Conservation (phyloP, 2,888 invertebrate species). For the Pristionchus mayeri region DNA sequence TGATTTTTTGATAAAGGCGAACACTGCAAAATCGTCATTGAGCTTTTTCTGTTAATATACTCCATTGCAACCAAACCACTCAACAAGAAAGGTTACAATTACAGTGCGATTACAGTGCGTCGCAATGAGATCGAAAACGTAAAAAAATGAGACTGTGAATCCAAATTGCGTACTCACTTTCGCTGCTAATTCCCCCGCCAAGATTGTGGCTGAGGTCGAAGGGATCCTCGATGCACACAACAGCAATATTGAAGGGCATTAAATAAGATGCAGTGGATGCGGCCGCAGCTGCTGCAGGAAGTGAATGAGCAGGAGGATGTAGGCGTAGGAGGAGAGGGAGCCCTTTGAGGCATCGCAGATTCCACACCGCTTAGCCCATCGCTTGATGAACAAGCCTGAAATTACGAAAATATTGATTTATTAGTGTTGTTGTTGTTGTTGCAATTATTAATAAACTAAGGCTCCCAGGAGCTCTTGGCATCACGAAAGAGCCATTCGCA, state of each 20-base stretch:
- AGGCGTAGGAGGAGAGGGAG: conserved; percentile 82
- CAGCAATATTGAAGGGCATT: conserved; percentile 61
- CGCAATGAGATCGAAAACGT: no score
- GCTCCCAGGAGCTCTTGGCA: no score
- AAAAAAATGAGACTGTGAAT: not conserved
- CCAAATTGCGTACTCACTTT: conserved; percentile 51
- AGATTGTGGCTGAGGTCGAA: conserved; percentile 81
- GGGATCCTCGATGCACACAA: conserved; percentile 82
- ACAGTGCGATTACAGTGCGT: no score
- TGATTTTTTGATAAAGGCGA: conserved; percentile 54
- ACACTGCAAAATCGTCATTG: conserved; percentile 60
- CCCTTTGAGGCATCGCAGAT: conserved; percentile 82
- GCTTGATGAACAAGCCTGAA: conserved; percentile 55
- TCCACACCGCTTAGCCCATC: conserved; percentile 79
- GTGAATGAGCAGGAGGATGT: conserved; percentile 81
- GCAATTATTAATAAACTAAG: no score
- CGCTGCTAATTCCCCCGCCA: conserved; percentile 78
- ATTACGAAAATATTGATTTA: no score
- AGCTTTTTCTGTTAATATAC: not conserved
- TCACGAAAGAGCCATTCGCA: no score
- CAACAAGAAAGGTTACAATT: no score
- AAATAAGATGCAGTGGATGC: conserved; percentile 80
- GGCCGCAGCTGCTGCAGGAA: conserved; percentile 79
- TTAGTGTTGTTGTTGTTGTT: no score
- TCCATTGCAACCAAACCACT: no score